Conservation (phyloP, 2,888 invertebrate species). For the Pseudolycoriella hygida region DNA sequence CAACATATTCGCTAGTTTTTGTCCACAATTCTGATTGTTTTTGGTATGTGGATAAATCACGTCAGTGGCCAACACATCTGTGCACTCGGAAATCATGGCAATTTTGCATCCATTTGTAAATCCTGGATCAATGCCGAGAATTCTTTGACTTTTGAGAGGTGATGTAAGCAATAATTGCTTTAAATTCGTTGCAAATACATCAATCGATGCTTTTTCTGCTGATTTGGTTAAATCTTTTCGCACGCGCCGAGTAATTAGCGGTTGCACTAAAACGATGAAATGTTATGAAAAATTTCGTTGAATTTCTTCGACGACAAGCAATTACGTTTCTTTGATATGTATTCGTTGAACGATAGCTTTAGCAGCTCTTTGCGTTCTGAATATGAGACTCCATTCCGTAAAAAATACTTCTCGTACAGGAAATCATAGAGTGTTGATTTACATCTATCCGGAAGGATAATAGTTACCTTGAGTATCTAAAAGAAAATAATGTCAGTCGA, state of each 20-base stretch:
- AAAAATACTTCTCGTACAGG: too few species aligned
- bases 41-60: conserved; percentile 47
- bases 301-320: too few species aligned
- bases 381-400: too few species aligned
- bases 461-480: too few species aligned
- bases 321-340: too few species aligned
- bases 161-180: conserved; percentile 65
- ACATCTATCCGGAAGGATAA: too few species aligned
- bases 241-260: conserved; percentile 48
- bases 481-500: too few species aligned
- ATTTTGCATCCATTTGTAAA: conserved; percentile 78
- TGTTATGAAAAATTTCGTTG: too few species aligned
- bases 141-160: conserved; percentile 60
- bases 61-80: conserved; percentile 46
- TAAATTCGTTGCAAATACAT: conserved; percentile 70
- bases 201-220: conserved; percentile 68
- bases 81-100: conserved; percentile 57
- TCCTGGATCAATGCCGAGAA: conserved; percentile 83
- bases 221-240: conserved; percentile 52
- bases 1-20: conserved; percentile 27
- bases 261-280: conserved; percentile 32
- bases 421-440: too few species aligned
- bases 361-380: too few species aligned
- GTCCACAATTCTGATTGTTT: conserved; percentile 20
- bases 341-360: too few species aligned